Evolutionary conservation across 1,140 invertebrate species (phyloP).

Genomic region (Camponotus vicinus): DNA sequence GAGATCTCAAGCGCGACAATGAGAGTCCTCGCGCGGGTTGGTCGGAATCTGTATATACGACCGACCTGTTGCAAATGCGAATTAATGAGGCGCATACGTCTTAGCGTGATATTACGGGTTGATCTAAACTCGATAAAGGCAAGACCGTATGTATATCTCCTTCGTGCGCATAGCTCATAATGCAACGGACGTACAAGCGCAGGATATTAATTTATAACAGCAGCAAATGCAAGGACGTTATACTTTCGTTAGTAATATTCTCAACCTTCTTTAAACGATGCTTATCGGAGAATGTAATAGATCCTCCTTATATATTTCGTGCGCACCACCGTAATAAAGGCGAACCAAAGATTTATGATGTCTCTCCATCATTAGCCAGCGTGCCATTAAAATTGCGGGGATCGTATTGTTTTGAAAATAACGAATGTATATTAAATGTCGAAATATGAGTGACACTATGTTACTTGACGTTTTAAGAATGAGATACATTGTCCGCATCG

Average conservation of each 20-base stretch:
- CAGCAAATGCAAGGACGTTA: slow-evolving; percentile 67
- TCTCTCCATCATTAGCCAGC: slow-evolving; percentile 30
- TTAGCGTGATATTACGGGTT: slow-evolving; percentile 74
- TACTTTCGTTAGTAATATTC: slow-evolving; percentile 74
- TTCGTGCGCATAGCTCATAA: slow-evolving; percentile 63
- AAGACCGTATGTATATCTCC: slow-evolving; percentile 72
- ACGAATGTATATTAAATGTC: slow-evolving; percentile 19
- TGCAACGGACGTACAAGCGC: slow-evolving; percentile 64
- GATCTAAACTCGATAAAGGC: slow-evolving; percentile 79
- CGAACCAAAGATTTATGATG: slow-evolving; percentile 36
- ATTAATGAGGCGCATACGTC: slow-evolving; percentile 79
- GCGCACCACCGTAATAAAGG: slow-evolving; percentile 26
- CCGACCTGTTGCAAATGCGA: slow-evolving; percentile 76
- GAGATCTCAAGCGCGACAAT: slow-evolving; percentile 71
- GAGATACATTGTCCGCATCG: neutral
- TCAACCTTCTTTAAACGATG: slow-evolving; percentile 36
- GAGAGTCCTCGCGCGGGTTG: slow-evolving; percentile 37
- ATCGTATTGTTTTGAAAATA: neutral
- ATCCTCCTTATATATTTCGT: slow-evolving; percentile 12
- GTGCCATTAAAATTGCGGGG: slow-evolving; percentile 34
- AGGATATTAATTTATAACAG: slow-evolving; percentile 74
- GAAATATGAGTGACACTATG: slow-evolving; percentile 2
- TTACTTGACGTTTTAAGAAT: slow-evolving; percentile 8
- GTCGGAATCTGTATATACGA: slow-evolving; percentile 32
- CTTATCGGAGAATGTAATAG: slow-evolving; percentile 56